Evolutionary conservation across 2,113 vertebrate species (phyloP).

Genomic region (Gila orcuttii): DNA sequence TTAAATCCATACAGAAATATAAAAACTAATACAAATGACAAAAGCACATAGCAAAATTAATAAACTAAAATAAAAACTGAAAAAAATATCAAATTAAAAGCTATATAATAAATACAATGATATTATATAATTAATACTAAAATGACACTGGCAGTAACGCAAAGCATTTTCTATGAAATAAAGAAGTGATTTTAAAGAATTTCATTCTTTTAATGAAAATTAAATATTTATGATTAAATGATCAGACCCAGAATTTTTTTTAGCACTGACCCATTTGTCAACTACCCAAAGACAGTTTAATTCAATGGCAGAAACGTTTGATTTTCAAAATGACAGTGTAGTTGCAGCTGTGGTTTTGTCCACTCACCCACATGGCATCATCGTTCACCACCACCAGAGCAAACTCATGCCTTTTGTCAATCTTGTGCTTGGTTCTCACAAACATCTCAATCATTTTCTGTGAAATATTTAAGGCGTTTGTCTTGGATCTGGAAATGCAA

Average conservation of each 20-base stretch:
- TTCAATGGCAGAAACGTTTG: neutral
- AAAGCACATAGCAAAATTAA: neutral
- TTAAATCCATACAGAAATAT: neutral
- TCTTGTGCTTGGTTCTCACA: slow-evolving; percentile 95
- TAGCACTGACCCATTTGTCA: neutral
- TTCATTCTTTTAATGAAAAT: neutral
- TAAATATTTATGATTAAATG: neutral
- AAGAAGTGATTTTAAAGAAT: too few species aligned
- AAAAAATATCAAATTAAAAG: neutral
- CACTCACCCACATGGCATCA: slow-evolving; percentile 89
- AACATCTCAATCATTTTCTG: slow-evolving; percentile 99
- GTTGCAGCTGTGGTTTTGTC: too few species aligned
- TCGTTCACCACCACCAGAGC: slow-evolving; percentile 93
- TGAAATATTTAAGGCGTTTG: slow-evolving; percentile 90
- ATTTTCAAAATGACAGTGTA: neutral
- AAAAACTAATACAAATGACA: neutral
- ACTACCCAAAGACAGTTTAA: neutral
- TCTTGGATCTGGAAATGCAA: slow-evolving; percentile 81
- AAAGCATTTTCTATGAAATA: too few species aligned
- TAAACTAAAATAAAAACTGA: neutral
- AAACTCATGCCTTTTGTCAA: slow-evolving; percentile 93
- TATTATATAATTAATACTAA: too few species aligned
- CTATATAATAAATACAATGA: neutral
- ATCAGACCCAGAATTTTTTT: too few species aligned
- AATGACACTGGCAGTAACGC: too few species aligned